Conservation (phyloP, 1,140 invertebrate species). For the Sycobia sp. region DNA sequence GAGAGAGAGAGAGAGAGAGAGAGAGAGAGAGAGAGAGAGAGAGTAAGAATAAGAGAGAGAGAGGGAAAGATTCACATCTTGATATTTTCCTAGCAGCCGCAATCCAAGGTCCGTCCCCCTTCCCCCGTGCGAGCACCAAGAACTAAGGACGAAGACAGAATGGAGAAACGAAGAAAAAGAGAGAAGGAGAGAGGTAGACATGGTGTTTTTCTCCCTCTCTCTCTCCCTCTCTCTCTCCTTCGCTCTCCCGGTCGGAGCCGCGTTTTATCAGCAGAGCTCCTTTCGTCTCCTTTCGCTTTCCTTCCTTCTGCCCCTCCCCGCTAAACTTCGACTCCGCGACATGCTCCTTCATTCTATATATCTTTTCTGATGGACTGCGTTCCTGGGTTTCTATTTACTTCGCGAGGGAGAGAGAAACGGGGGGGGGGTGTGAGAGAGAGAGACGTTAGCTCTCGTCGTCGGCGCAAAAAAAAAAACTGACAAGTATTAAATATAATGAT, state of each 20-base stretch:
- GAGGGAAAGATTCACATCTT: constrained; percentile 5
- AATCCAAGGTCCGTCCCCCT: background rate
- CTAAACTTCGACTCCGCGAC: too few relatives aligned
- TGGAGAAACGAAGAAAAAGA: constrained; percentile 8
- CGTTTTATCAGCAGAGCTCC: constrained; percentile 8
- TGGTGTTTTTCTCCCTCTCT: background rate
- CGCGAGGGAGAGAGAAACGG: too few relatives aligned
- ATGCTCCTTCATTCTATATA: too few relatives aligned
- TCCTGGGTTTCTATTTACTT: too few relatives aligned
- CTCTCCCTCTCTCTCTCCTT: background rate
- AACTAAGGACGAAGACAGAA: background rate
- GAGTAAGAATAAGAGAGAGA: too few relatives aligned
- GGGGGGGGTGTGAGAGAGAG: too few relatives aligned
- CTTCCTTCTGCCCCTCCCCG: background rate
- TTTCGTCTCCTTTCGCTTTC: constrained; percentile 3
- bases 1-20: too few relatives aligned
- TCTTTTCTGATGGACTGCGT: too few relatives aligned
- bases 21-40: too few relatives aligned
- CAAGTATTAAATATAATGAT: too few relatives aligned
- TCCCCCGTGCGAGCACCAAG: background rate
- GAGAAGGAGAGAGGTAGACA: constrained; percentile 13
- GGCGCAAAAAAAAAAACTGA: too few relatives aligned
- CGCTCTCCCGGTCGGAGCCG: background rate
- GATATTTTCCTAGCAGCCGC: constrained; percentile 11
- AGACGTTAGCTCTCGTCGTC: too few relatives aligned